Percentiles rank a stretch among this genome's conserved stretches.
These are phyloP conservation scores for Drosophila novamexicana DNA, from an alignment of 1,140 invertebrate species.

Conservation along the genomic window DNA sequence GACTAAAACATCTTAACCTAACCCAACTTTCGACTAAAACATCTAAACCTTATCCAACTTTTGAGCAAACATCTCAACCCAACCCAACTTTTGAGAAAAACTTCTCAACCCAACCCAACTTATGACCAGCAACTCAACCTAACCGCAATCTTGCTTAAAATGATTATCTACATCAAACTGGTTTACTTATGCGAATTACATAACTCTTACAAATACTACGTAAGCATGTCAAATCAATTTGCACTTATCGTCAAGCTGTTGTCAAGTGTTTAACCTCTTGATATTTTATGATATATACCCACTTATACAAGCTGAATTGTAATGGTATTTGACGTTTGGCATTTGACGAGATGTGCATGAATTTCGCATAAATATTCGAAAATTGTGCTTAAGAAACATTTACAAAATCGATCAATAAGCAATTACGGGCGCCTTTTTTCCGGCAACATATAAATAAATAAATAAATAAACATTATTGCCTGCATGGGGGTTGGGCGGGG, in stretches of 20 bases:
- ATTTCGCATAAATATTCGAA: slow-evolving; percentile 58
- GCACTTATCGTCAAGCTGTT: slow-evolving; percentile 21
- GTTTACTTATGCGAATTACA: not conserved
- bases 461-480: slow-evolving; percentile 50
- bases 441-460: slow-evolving; percentile 34
- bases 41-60: not conserved
- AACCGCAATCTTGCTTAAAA: not conserved
- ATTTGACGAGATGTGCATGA: slow-evolving; percentile 35
- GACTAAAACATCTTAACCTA: not conserved
- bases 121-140: not conserved
- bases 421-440: slow-evolving; percentile 55
- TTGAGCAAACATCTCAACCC: not conserved
- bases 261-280: slow-evolving; percentile 18
- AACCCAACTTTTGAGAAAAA: not conserved
- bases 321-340: slow-evolving; percentile 36
- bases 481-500: not conserved
- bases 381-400: slow-evolving; percentile 55
- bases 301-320: slow-evolving; percentile 37
- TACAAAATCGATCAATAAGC: slow-evolving; percentile 72
- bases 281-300: slow-evolving; percentile 23
- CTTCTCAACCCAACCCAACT: not conserved
- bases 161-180: not conserved
- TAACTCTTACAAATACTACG: not conserved
- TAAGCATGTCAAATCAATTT: slow-evolving; percentile 39
- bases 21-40: not conserved